Base-by-base conservation (phyloP, 2,888 invertebrate species). In the Agrenia bidenticulata region DNA sequence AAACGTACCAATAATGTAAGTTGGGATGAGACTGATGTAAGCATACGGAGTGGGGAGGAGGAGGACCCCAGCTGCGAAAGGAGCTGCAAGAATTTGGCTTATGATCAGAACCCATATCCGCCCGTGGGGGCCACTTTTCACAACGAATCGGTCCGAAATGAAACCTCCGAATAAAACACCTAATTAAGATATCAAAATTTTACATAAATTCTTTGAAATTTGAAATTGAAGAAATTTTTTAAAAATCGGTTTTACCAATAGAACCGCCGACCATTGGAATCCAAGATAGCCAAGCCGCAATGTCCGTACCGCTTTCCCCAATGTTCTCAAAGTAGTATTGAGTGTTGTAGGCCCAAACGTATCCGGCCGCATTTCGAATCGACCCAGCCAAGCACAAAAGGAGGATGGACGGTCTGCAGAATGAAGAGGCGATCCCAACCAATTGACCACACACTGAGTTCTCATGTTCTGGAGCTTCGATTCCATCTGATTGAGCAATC, bases 331-430 rank as follows among this genome's bases (percentile, higher is more conserved):
- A 81, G 69, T 80, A 81, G 1, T 78, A 77, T 74, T 80, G 80
- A 0, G 80, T 79, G 73, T 81, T 80, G 75, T 80, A 80, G 2
- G 79, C 80, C 79, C 80, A 80, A 19, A 80, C 79, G 72, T 80
- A 81, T 4, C 80, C 80, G 62, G 78, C 80, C 58, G 80, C 79
- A 75, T 80, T 80, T 62, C 81, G 74, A 21, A 81, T 75, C 9
- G 80, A 79, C 2, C 80, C 80, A 42, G 79, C 81, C 11, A 80
- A 24, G 63, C 79, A 78, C 9, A 80, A 76, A 27, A 81, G 59
- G 0, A 80, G 64, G 11, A 80, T 64, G 1, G 80, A 79, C 2
- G 80, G 79, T 11, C 77, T 74, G 13, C 77, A 57, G 63, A 81
- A 79, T 7, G 77, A 76, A 17, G 59, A 37, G n/a, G 63, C 41